A percentile compares a stretch with the other conserved stretches of the same genome.
Evolutionary conservation across 2,113 vertebrate genomes (phyloP).

Genomic region (Okapia johnstoni): DNA sequence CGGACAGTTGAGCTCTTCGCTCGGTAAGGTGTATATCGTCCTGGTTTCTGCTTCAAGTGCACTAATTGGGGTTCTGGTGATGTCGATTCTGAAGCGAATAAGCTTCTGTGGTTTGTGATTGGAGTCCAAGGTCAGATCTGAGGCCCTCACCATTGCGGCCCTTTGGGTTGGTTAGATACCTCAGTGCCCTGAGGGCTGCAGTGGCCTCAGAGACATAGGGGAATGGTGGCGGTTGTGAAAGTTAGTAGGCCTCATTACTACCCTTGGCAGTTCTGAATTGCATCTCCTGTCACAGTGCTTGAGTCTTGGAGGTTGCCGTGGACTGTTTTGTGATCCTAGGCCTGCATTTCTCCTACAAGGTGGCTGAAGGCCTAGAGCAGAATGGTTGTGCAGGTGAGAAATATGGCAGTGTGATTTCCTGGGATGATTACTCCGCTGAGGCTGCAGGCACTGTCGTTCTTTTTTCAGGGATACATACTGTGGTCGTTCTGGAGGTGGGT

Average conservation of each 20-base stretch:
- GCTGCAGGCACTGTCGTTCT: not conserved
- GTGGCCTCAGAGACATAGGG: not conserved
- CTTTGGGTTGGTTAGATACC: not conserved
- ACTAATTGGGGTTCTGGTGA: not conserved
- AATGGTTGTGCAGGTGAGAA: not conserved
- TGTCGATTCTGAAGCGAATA: not conserved
- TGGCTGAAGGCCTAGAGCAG: not conserved
- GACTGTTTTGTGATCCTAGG: not conserved
- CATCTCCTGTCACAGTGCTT: not conserved
- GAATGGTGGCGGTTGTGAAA: not conserved
- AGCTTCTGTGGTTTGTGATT: not conserved
- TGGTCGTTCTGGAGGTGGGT: not conserved
- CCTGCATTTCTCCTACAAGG: not conserved
- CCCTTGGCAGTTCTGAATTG: not conserved
- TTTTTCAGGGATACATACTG: not conserved
- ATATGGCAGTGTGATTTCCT: not conserved
- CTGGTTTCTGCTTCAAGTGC: not conserved
- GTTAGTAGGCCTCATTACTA: not conserved
- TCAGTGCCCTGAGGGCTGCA: not conserved
- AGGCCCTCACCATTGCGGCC: fast-evolving
- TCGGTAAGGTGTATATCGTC: fast-evolving
- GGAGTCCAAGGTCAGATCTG: not conserved
- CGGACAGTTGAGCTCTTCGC: not conserved
- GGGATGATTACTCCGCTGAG: not conserved
- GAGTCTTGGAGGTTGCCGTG: not conserved